Conservation (phyloP, 30 jellyfish, hydroid and myxozoan genomes). For the Turritopsis dohrnii region DNA sequence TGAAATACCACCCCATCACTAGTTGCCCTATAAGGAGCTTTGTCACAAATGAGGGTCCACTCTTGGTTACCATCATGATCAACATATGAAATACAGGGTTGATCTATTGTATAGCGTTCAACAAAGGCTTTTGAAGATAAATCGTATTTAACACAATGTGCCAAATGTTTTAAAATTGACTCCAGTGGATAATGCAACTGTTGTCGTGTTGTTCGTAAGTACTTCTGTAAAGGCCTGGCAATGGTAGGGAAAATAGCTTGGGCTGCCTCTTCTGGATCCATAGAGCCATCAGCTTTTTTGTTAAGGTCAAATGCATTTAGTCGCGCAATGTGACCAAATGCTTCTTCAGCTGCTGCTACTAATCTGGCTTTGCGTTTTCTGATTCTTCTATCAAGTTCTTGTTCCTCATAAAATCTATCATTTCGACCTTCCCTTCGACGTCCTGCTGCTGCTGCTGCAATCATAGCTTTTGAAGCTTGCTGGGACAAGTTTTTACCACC, state of each 20-base stretch:
- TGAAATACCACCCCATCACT: conserved; percentile 81
- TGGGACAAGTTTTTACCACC: conserved; percentile 59
- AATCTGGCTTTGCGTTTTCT: conserved; percentile 89
- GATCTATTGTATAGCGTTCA: conserved; percentile 73
- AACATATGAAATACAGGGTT: conserved; percentile 74
- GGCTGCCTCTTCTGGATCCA: conserved; percentile 99
- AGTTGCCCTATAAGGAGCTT: conserved; percentile 62
- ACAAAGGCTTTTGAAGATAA: conserved; percentile 92
- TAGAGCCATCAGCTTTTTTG: conserved; percentile 71
- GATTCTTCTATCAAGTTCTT: conserved; percentile 85
- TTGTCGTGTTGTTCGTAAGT: conserved; percentile 90
- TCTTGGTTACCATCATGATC: conserved; percentile 62
- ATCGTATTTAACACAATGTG: conserved; percentile 84
- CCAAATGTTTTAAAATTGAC: conserved; percentile 82
- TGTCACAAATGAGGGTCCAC: conserved; percentile 79
- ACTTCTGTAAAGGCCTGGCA: conserved; percentile 94
- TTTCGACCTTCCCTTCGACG: conserved; percentile 95
- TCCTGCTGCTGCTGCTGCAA: conserved; percentile 84
- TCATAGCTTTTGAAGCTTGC: conserved; percentile 78
- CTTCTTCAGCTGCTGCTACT: conserved; percentile 90
- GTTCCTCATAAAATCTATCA: conserved; percentile 95
- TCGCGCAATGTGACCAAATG: conserved; percentile 92
- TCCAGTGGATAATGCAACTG: conserved; percentile 94
- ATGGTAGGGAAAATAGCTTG: conserved; percentile 95
- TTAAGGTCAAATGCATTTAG: conserved; percentile 46